Evolutionary conservation across 2,888 invertebrate species (phyloP).

Genomic region (Melanchra persicariae): DNA sequence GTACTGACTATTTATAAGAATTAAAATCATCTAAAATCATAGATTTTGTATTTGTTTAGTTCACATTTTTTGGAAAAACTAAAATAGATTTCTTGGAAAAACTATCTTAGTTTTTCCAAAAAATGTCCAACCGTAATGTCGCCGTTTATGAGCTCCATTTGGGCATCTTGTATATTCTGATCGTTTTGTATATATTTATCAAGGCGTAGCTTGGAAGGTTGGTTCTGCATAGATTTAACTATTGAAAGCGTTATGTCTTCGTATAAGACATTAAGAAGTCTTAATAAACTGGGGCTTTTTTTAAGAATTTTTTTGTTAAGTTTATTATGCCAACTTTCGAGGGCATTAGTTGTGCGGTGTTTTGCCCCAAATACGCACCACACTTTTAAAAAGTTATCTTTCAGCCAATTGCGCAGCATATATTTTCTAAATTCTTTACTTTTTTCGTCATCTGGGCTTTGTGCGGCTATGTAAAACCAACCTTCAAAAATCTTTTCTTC

Average conservation of each 20-base stretch:
- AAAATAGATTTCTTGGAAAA: slow-evolving; percentile 18
- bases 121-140: slow-evolving; percentile 31
- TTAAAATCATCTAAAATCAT: slow-evolving; percentile 30
- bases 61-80: slow-evolving; percentile 27
- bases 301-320: slow-evolving; percentile 37
- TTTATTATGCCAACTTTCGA: slow-evolving; percentile 48
- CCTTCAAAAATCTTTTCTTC: slow-evolving; percentile 36
- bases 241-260: slow-evolving; percentile 32
- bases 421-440: slow-evolving; percentile 42
- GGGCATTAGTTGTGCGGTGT: slow-evolving; percentile 40
- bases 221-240: slow-evolving; percentile 38
- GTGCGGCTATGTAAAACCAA: slow-evolving; percentile 42
- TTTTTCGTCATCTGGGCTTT: slow-evolving; percentile 41
- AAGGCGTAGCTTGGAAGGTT: slow-evolving; percentile 35
- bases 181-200: slow-evolving; percentile 34
- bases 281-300: slow-evolving; percentile 32
- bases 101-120: slow-evolving; percentile 27
- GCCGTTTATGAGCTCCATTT: slow-evolving; percentile 38
- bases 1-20: slow-evolving; percentile 32
- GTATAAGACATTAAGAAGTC: slow-evolving; percentile 33
- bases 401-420: slow-evolving; percentile 41
- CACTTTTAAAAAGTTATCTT: slow-evolving; percentile 36
- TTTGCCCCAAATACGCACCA: slow-evolving; percentile 43
- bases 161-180: slow-evolving; percentile 37
- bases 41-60: slow-evolving; percentile 30